Base-by-base conservation (phyloP, 2,888 invertebrate genomes). In the Bombylius discolor region DNA sequence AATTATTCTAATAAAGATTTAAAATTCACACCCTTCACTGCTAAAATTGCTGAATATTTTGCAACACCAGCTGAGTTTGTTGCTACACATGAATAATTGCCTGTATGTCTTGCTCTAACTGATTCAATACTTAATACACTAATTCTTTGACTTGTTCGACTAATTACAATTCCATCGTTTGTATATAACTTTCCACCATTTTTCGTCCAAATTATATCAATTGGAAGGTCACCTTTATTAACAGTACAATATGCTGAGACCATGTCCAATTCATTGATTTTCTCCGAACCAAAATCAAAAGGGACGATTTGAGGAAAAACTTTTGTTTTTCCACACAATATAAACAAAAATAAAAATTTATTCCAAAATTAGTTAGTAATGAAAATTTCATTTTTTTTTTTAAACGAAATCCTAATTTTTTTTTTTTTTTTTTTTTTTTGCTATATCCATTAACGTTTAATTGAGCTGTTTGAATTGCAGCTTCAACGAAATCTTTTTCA, bases 171-270 rank as follows among this genome's bases (percentile, higher is more conserved):
- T 50, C 82, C 81, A 58, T 74, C 74, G 60, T 77, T 78, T 63
- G 75, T 77, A 53, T 67, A 70, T 32, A 72, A 65, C 61, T 76
- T 71, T 48, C 67, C 68, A 49, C 77, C 78, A 63, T 79, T 78
- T 61, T 78, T 77, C 57, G 77, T 81, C 89, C 89, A 90, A 52
- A 78, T 78, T 58, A 91, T 85, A 62, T 80, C 79, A 57, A 91
- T 76, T 12, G 90, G 90, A 60, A 83, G 72, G 70, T 91, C 90
- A 42, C 90, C 89, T 70, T 86, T 85, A 62, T 79, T 81, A 34
- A 85, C 84, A 47, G 82, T 80, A 70, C 89, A 89, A 53, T 81
- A 80, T 14, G 81, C 80, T 33, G 84, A 83, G 42, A 82, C 80
- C 73, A 81, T 78, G 65, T 85, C 84, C 62, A 83, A 80, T 62